phyloP scores from a whole-genome alignment of 2,888 invertebrate species.

The Hypsopygia costalis region DNA sequence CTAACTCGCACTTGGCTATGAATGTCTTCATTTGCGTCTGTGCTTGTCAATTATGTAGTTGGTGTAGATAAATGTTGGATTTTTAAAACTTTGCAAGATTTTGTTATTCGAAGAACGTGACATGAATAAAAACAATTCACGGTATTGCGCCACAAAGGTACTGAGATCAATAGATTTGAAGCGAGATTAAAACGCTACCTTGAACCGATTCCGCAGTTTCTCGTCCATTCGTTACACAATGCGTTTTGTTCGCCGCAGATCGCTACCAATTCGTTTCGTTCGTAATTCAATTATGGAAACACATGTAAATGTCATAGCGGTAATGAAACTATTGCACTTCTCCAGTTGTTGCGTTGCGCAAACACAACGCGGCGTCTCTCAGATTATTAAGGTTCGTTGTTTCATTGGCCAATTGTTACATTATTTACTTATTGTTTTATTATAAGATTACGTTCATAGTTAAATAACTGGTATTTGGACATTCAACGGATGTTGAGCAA shows the following conservation, averaged over 20 bases:
- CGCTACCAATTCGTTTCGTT: constrained; percentile 52
- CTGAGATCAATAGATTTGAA: constrained; percentile 37
- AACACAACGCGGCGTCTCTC: constrained; percentile 27
- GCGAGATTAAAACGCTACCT: constrained; percentile 44
- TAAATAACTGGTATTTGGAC: constrained; percentile 17
- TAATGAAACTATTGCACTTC: constrained; percentile 37
- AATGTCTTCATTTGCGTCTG: constrained; percentile 7
- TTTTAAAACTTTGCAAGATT: not conserved
- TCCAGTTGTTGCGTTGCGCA: constrained; percentile 32
- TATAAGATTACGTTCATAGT: constrained; percentile 20
- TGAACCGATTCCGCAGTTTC: constrained; percentile 50
- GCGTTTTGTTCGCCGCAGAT: constrained; percentile 26
- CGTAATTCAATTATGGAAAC: constrained; percentile 64
- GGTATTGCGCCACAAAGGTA: constrained; percentile 35
- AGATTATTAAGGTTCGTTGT: constrained; percentile 26
- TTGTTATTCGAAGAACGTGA: constrained; percentile 43
- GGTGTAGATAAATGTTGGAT: no score
- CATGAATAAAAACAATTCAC: constrained; percentile 31
- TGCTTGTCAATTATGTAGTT: constrained; percentile 4
- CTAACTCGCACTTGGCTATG: not conserved
- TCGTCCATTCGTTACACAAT: constrained; percentile 44
- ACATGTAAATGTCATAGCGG: constrained; percentile 65
- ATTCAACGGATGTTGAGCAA: constrained; percentile 3
- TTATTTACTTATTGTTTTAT: constrained; percentile 32
- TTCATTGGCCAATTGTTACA: constrained; percentile 37